These are phyloP conservation scores for Leucophenga varia DNA, from an alignment of 1,140 invertebrate genomes.

Conservation along the genomic window DNA sequence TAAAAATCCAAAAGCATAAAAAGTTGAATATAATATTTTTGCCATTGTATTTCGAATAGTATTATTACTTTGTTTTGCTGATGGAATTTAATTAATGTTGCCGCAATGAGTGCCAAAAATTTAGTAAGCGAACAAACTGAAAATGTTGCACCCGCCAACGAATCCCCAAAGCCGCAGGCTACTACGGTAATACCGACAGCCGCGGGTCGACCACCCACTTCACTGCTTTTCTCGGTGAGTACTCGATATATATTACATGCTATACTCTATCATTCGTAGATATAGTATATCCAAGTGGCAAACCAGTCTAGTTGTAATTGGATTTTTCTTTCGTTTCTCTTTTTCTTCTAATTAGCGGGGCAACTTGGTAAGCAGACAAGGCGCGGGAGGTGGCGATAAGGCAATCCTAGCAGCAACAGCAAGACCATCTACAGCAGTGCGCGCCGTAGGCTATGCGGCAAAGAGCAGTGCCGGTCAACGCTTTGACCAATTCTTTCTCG, in stretches of 20 bases:
- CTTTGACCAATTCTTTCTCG: slow-evolving; percentile 78
- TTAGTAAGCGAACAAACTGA: no score
- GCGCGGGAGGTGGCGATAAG: slow-evolving; percentile 33
- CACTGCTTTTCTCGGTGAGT: neutral
- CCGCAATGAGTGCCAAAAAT: slow-evolving; percentile 8
- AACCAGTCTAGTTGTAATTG: neutral
- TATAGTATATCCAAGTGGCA: neutral
- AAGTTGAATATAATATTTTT: no score
- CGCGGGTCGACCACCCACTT: slow-evolving; percentile 3
- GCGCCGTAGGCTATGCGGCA: slow-evolving; percentile 91
- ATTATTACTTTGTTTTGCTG: neutral
- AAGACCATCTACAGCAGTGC: slow-evolving; percentile 93
- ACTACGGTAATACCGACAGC: neutral
- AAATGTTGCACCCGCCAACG: neutral
- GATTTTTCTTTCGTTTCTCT: slow-evolving; percentile 2
- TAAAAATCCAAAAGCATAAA: no score
- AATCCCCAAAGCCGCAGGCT: slow-evolving; percentile 7
- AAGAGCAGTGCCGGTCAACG: slow-evolving; percentile 60
- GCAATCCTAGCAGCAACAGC: slow-evolving; percentile 65
- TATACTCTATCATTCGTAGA: no score
- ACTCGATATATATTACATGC: neutral
- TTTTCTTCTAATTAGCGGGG: slow-evolving; percentile 25
- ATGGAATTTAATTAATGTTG: neutral
- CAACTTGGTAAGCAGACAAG: slow-evolving; percentile 42
- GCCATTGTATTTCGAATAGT: no score